These are phyloP conservation scores for Gallinago stenura DNA, from an alignment of 2,797 vertebrate genomes.

Conservation along the genomic window DNA sequence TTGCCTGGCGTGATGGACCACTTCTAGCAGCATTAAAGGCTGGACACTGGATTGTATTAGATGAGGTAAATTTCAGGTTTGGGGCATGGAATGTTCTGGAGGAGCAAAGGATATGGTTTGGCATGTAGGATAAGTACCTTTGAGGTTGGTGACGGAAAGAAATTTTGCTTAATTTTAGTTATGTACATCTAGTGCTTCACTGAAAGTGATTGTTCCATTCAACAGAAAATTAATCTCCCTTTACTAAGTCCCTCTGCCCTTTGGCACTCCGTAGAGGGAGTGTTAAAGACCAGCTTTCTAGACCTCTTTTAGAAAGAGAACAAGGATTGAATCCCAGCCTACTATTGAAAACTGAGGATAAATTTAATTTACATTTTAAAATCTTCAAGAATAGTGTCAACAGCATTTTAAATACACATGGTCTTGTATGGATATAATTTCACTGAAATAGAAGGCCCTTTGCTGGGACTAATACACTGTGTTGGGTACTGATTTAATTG, in stretches of 20 bases:
- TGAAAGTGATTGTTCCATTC: not conserved
- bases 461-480: not conserved
- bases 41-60: conserved; percentile 96
- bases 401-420: not conserved
- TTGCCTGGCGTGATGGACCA: conserved; percentile 96
- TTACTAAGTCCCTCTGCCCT: not conserved
- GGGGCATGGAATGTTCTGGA: not conserved
- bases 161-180: not conserved
- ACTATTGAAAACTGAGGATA: not conserved
- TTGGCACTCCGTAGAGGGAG: not conserved
- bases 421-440: not conserved
- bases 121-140: not conserved
- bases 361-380: not conserved
- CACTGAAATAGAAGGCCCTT: not conserved
- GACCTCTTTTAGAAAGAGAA: not conserved
- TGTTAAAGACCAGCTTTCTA: not conserved
- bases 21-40: conserved; percentile 92
- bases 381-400: not conserved
- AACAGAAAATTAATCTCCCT: not conserved
- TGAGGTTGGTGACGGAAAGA: not conserved
- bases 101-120: not conserved
- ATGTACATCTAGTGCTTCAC: not conserved
- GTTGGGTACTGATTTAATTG: not conserved
- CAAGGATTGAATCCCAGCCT: not conserved
- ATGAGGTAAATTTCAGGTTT: conserved; percentile 84